phyloP scores from a whole-genome alignment of 2,113 vertebrate species.

The Anguilla rostrata region DNA sequence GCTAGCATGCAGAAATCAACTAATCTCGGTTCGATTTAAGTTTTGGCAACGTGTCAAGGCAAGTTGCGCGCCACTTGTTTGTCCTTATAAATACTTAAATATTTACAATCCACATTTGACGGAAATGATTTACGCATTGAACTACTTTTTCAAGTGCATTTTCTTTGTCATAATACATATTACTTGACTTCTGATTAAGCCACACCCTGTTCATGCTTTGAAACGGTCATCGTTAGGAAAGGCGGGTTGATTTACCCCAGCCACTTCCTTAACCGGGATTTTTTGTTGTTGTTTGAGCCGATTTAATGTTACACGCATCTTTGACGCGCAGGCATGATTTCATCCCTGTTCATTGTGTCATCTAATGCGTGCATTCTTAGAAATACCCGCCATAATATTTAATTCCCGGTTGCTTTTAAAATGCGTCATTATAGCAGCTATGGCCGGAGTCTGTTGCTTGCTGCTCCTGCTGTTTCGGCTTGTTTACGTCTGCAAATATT shows the following conservation, averaged over 20 bases:
- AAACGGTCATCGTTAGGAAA: slow-evolving; percentile 18
- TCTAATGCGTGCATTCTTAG: not conserved
- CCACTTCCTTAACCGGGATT: slow-evolving; percentile 29
- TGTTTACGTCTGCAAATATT: slow-evolving; percentile 45
- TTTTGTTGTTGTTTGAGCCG: slow-evolving; percentile 2
- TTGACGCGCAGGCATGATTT: not conserved
- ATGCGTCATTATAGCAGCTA: slow-evolving; percentile 37
- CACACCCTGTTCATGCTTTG: slow-evolving; percentile 37
- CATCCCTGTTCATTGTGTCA: not conserved
- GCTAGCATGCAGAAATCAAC: not conserved
- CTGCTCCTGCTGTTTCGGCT: slow-evolving; percentile 36
- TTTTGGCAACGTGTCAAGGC: not conserved
- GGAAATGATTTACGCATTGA: not conserved
- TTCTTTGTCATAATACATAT: not conserved
- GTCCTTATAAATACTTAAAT: not conserved
- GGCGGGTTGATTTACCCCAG: slow-evolving; percentile 22
- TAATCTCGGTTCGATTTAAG: not conserved
- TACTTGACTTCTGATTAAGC: slow-evolving; percentile 17
- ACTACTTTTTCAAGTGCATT: not conserved
- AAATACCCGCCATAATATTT: not conserved
- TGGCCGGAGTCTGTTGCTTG: slow-evolving; percentile 14
- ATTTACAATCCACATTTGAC: not conserved
- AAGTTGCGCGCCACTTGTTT: not conserved
- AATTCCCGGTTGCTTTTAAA: slow-evolving; percentile 5
- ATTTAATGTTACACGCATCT: slow-evolving; percentile 8